Evolutionary conservation across 2,797 vertebrate genomes (phyloP).

Genomic region (Enteromius treurensis): DNA sequence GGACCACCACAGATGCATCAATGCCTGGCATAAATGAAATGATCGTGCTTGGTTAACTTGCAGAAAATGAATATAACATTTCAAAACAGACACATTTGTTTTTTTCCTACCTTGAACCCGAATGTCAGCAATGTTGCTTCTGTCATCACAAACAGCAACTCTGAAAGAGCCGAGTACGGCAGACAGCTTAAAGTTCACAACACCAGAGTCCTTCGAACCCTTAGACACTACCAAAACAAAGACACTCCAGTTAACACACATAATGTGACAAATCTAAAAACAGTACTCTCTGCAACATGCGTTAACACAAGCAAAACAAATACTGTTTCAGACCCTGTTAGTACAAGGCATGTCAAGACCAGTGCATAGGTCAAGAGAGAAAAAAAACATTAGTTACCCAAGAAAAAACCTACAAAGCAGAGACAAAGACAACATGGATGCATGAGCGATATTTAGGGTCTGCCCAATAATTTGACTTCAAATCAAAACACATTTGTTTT

Average conservation of each 20-base stretch:
- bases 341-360: conserved; percentile 23
- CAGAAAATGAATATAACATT: not conserved
- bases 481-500: not conserved
- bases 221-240: conserved; percentile 73
- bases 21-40: conserved; percentile 78
- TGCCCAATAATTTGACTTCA: not conserved
- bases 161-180: conserved; percentile 88
- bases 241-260: not conserved
- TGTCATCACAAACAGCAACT: conserved; percentile 86
- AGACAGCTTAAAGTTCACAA: conserved; percentile 88
- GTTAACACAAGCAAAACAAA: conserved; percentile 22
- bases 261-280: not conserved
- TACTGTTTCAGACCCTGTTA: conserved; percentile 9
- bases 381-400: conserved; percentile 42
- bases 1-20: conserved; percentile 85
- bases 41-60: not conserved
- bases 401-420: conserved; percentile 39
- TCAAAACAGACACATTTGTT: not conserved
- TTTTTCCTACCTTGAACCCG: conserved; percentile 84
- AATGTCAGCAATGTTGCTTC: conserved; percentile 90
- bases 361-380: conserved; percentile 38
- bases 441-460: not conserved
- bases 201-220: conserved; percentile 77
- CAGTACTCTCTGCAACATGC: conserved; percentile 18
- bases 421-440: conserved; percentile 31